Evolutionary conservation across 2,797 vertebrate genomes (phyloP).

Genomic region (Balearica regulorum): DNA sequence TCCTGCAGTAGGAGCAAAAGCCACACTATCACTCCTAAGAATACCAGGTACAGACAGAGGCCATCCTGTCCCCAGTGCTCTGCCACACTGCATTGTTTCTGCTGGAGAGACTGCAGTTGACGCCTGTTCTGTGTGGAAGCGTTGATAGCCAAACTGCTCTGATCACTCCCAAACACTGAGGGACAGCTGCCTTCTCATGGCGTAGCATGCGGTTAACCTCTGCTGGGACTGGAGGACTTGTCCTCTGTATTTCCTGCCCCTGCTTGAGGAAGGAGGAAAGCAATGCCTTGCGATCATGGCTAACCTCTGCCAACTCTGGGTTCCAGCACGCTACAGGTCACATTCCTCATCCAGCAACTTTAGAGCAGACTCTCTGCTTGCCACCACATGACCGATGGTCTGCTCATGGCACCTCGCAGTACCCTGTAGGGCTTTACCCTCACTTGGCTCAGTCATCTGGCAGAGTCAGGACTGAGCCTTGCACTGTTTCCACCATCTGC

Average conservation of each 20-base stretch:
- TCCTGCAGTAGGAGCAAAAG: not conserved
- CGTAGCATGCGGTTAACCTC: not conserved
- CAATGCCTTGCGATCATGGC: not conserved
- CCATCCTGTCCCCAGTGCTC: not conserved
- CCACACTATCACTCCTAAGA: not conserved
- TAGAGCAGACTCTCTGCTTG: not conserved
- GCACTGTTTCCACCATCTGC: not conserved
- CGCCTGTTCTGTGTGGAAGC: accelerated
- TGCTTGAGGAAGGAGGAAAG: not conserved
- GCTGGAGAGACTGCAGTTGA: not conserved
- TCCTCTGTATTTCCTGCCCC: not conserved
- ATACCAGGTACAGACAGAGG: not conserved
- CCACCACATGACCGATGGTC: not conserved
- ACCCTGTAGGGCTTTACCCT: not conserved
- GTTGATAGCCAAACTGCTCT: not conserved
- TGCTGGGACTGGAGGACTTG: not conserved
- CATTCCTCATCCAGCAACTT: not conserved
- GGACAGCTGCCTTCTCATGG: not conserved
- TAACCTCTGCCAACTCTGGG: not conserved
- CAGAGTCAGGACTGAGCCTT: not conserved
- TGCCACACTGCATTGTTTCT: not conserved
- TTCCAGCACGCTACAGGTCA: not conserved
- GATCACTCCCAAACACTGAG: accelerated
- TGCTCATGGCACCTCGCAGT: not conserved
- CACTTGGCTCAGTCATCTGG: not conserved